These are phyloP conservation scores for Serrognathus titanus DNA, from an alignment of 2,888 invertebrate genomes.

Conservation along the genomic window DNA sequence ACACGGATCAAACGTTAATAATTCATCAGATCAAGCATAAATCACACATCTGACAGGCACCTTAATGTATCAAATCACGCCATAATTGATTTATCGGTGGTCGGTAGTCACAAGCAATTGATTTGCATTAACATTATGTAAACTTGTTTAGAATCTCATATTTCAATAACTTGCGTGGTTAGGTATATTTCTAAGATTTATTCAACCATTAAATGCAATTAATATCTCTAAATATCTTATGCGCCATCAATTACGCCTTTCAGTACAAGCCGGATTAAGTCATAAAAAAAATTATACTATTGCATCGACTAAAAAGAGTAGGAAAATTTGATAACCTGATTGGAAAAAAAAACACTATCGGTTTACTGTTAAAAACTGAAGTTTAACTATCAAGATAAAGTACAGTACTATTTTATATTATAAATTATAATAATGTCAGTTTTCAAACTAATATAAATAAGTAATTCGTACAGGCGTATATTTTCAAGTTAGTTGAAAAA, in stretches of 20 bases:
- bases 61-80: slow-evolving; percentile 50
- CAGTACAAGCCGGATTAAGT: no score
- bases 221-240: slow-evolving; percentile 11
- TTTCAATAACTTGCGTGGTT: slow-evolving; percentile 42
- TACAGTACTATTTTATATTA: no score
- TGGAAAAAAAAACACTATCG: no score
- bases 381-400: no score
- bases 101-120: slow-evolving; percentile 48
- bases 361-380: no score
- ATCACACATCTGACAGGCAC: slow-evolving; percentile 44
- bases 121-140: slow-evolving; percentile 51
- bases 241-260: background rate
- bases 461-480: no score
- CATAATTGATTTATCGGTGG: slow-evolving; percentile 47
- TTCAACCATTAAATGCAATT: slow-evolving; percentile 22
- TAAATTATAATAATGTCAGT: no score
- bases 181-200: slow-evolving; percentile 35
- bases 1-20: slow-evolving; percentile 38
- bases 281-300: no score
- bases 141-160: slow-evolving; percentile 45
- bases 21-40: slow-evolving; percentile 44
- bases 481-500: no score
- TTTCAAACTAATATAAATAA: no score
- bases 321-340: no score
- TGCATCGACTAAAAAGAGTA: no score